Conservation (phyloP, 2,113 vertebrate genomes). For the Gobio gobio region DNA sequence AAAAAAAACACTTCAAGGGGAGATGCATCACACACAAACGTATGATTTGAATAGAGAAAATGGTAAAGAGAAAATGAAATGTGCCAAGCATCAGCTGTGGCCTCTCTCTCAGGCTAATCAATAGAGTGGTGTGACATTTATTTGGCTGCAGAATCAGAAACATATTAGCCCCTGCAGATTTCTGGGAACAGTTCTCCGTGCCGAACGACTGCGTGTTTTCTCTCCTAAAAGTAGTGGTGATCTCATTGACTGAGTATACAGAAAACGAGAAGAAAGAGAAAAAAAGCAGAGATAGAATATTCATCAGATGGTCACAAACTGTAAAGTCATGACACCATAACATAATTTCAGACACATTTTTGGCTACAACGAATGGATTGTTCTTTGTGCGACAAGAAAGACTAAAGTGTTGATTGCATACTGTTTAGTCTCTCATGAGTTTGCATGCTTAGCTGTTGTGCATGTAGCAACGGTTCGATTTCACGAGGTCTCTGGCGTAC, state of each 20-base stretch:
- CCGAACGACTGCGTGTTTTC: constrained; percentile 5
- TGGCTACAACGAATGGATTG: background rate
- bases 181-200: constrained; percentile 28
- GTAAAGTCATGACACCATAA: constrained; percentile 16
- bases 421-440: constrained; percentile 20
- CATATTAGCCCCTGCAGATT: constrained; percentile 43
- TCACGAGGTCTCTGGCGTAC: background rate
- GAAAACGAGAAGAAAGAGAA: background rate
- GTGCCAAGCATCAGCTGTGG: constrained; percentile 45
- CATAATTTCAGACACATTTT: constrained; percentile 10
- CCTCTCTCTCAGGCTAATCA: constrained; percentile 38
- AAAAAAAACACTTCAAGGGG: background rate
- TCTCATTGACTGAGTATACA: constrained; percentile 34
- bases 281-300: constrained; percentile 16
- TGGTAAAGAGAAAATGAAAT: background rate
- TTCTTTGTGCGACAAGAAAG: background rate
- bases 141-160: constrained; percentile 26
- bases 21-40: background rate
- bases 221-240: constrained; percentile 42
- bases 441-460: constrained; percentile 4
- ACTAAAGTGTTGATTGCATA: background rate
- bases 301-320: constrained; percentile 4
- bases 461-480: background rate
- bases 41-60: constrained; percentile 10
- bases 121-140: constrained; percentile 30